These are phyloP conservation scores for Hystrix brachyura DNA, from an alignment of 2,113 vertebrate species.

Conservation along the genomic window DNA sequence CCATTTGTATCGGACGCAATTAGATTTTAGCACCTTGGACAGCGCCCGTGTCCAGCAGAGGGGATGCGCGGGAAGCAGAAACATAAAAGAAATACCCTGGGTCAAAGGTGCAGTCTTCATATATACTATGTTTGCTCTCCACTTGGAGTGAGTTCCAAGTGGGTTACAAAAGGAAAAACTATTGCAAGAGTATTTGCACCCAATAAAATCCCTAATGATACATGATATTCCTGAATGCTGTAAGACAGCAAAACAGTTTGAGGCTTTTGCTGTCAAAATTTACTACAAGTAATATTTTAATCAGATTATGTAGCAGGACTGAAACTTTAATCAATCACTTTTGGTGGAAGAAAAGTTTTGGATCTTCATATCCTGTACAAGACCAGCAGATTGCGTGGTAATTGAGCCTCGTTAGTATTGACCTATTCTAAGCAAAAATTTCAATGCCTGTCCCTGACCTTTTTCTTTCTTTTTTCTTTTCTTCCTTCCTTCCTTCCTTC, in stretches of 20 bases:
- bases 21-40: constrained; percentile 68
- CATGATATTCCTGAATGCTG: neutral
- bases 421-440: neutral
- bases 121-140: neutral
- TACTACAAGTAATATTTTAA: neutral
- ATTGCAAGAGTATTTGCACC: neutral
- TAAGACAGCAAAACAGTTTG: constrained; percentile 7
- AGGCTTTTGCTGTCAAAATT: neutral
- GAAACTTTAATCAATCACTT: neutral
- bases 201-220: neutral
- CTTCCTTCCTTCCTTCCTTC: too few relatives aligned
- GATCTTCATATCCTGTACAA: neutral
- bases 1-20: constrained; percentile 34
- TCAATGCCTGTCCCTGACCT: neutral
- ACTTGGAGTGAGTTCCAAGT: constrained; percentile 5
- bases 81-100: constrained; percentile 39
- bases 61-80: constrained; percentile 60
- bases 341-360: neutral
- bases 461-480: too few relatives aligned
- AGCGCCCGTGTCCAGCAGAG: constrained; percentile 19
- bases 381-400: neutral
- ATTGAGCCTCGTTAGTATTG: neutral
- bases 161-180: constrained; percentile 38
- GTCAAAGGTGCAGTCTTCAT: constrained; percentile 22
- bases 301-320: neutral